Evolutionary conservation across 2,113 vertebrate species (phyloP).

Genomic region (Meriones unguiculatus): DNA sequence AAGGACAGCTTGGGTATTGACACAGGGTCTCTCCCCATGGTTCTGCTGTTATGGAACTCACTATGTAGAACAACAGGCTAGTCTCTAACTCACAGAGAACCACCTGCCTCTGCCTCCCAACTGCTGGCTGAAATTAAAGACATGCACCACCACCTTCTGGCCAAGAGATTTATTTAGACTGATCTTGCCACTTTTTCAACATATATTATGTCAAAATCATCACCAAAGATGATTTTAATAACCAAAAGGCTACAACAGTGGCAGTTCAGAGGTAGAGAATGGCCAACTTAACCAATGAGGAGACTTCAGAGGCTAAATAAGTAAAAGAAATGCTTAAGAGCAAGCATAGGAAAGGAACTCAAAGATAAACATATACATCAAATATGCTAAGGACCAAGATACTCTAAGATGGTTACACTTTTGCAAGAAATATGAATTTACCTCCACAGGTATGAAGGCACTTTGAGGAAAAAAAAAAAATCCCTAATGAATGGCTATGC

Average conservation of each 20-base stretch:
- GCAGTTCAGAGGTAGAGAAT: too few species aligned
- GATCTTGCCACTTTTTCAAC: too few species aligned
- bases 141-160: background rate
- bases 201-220: too few species aligned
- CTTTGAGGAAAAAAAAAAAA: background rate
- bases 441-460: background rate
- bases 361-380: background rate
- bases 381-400: background rate
- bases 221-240: too few species aligned
- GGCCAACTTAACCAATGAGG: too few species aligned
- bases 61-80: too few species aligned
- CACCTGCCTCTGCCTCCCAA: too few species aligned
- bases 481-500: background rate
- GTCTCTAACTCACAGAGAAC: too few species aligned
- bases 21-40: too few species aligned
- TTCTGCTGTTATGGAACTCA: too few species aligned
- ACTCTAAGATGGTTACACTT: background rate
- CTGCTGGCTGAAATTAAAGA: background rate
- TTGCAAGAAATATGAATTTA: background rate
- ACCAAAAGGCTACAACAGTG: too few species aligned
- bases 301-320: background rate
- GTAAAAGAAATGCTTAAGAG: background rate
- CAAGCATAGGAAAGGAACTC: background rate
- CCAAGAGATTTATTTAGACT: background rate
- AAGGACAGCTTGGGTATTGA: too few species aligned